Percentiles rank a stretch among this genome's conserved stretches.
These are phyloP conservation scores for Dynastes hyllus DNA, from an alignment of 2,888 invertebrate species.

Conservation along the genomic window DNA sequence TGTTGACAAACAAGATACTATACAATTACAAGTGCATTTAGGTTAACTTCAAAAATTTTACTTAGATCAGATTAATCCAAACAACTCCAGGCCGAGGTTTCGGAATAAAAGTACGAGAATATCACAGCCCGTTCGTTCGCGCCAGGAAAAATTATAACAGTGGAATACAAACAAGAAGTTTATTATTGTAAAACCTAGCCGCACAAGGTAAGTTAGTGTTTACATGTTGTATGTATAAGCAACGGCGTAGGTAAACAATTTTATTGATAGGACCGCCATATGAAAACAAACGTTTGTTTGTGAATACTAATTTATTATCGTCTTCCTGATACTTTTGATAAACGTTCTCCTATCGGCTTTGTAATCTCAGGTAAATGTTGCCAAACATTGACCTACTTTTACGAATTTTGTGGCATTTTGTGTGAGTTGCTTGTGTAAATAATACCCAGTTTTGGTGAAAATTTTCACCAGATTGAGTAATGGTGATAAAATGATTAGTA, in stretches of 20 bases:
- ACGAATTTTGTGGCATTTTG: background rate
- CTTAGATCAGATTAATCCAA: no score
- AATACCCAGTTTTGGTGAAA: background rate
- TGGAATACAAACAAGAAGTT: background rate
- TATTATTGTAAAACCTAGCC: background rate
- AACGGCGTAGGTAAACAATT: background rate
- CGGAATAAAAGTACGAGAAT: no score
- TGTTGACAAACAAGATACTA: no score
- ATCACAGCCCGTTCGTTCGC: no score
- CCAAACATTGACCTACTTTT: constrained; percentile 3
- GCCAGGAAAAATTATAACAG: background rate
- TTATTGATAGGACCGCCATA: background rate
- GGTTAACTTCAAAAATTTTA: no score
- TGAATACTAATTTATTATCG: constrained; percentile 30
- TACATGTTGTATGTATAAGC: background rate
- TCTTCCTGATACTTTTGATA: constrained; percentile 31
- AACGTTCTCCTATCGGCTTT: background rate
- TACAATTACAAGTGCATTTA: no score
- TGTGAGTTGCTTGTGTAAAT: background rate
- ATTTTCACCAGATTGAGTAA: background rate
- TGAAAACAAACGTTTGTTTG: constrained; percentile 10
- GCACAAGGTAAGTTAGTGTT: background rate
- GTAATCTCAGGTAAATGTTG: background rate
- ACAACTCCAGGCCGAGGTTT: no score
- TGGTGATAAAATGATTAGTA: background rate